Evolutionary conservation across 2,888 invertebrate species (phyloP).

Genomic region (Caenorhabditis wallacei): DNA sequence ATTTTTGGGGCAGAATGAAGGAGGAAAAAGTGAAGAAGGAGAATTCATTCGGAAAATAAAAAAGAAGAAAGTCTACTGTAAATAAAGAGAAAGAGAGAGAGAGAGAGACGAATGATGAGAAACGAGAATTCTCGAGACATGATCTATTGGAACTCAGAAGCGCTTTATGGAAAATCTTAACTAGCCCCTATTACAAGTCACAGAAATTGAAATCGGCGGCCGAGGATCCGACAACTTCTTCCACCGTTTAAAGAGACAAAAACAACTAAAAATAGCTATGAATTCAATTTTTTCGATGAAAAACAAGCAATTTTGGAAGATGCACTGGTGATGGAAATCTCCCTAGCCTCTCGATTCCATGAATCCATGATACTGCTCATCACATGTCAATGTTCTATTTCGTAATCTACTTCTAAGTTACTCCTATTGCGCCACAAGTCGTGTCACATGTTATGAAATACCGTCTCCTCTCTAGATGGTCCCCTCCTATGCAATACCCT

Average conservation of each 20-base stretch:
- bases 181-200: too few relatives aligned
- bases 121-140: constrained; percentile 14
- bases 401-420: constrained; percentile 14
- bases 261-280: too few relatives aligned
- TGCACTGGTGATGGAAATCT: too few relatives aligned
- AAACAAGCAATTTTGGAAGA: too few relatives aligned
- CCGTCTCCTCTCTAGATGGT: constrained; percentile 29
- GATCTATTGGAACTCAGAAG: not conserved
- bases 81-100: constrained; percentile 1
- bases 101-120: not conserved
- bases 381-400: constrained; percentile 26
- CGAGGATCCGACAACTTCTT: too few relatives aligned
- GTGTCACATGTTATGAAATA: constrained; percentile 53
- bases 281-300: too few relatives aligned
- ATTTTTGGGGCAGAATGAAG: constrained; percentile 35
- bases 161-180: too few relatives aligned
- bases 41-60: constrained; percentile 47
- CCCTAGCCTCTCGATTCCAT: not conserved
- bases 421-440: constrained; percentile 11
- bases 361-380: not conserved
- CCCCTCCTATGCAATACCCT: constrained; percentile 16
- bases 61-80: constrained; percentile 34
- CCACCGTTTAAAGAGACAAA: too few relatives aligned
- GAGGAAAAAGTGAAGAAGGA: constrained; percentile 19
- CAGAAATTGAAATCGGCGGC: too few relatives aligned